phyloP scores from a whole-genome alignment of 2,113 vertebrate genomes.

The Mohoua ochrocephala region DNA sequence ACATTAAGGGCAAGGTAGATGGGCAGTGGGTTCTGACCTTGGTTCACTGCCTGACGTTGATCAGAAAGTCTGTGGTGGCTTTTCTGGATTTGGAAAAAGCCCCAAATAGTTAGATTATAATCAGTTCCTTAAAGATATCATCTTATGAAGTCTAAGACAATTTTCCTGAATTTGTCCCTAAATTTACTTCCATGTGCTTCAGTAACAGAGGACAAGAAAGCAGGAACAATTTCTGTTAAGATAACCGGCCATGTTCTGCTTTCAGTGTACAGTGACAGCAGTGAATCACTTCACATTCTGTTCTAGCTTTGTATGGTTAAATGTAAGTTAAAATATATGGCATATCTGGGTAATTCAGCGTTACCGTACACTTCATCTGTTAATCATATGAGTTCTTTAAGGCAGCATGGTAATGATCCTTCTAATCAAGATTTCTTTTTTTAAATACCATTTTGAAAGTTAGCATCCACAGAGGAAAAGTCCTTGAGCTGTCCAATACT shows the following conservation, averaged over 20 bases:
- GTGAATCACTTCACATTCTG: neutral
- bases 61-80: conserved; percentile 75
- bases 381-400: neutral
- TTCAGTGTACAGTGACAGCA: neutral
- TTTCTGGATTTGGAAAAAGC: conserved; percentile 46
- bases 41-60: conserved; percentile 76
- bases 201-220: neutral
- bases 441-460: neutral
- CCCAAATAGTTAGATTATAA: neutral
- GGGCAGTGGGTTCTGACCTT: conserved; percentile 83
- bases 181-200: neutral
- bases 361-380: neutral
- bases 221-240: neutral
- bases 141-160: neutral
- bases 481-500: neutral
- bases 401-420: neutral
- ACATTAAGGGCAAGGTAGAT: conserved; percentile 85
- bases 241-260: neutral
- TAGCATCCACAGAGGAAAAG: neutral
- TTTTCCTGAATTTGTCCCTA: neutral
- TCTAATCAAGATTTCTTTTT: neutral
- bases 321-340: neutral
- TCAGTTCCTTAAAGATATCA: neutral
- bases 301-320: neutral
- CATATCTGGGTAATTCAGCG: neutral